Conservation (phyloP, 2,113 vertebrate species). For the Panthera leo region DNA sequence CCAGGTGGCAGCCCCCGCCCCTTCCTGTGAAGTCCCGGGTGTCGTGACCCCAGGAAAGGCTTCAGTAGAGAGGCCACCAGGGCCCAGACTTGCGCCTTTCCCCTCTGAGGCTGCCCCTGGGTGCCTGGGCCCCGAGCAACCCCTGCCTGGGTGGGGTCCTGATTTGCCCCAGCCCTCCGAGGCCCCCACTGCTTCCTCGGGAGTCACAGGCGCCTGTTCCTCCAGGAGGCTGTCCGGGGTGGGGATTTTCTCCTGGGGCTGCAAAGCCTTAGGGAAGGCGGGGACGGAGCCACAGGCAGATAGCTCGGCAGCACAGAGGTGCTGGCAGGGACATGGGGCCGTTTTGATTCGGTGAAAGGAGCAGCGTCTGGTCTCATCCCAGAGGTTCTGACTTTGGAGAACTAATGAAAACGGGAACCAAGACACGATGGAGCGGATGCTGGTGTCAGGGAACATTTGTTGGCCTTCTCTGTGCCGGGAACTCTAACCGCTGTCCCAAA, state of each 20-base stretch:
- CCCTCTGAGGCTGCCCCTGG: not conserved
- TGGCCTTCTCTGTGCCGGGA: not conserved
- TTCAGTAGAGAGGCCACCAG: not conserved
- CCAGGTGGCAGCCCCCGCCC: not conserved
- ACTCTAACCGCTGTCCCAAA: rapidly evolving
- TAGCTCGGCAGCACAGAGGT: rapidly evolving
- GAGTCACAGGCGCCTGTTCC: rapidly evolving
- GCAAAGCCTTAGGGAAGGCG: not conserved
- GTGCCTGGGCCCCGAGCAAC: not conserved
- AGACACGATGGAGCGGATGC: no score
- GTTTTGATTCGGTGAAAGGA: not conserved
- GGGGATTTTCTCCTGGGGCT: no score
- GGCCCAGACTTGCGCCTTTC: rapidly evolving
- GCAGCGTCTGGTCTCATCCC: not conserved
- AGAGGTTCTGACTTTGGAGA: not conserved
- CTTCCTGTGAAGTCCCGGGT: no score
- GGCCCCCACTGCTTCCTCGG: rapidly evolving
- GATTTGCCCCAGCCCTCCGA: rapidly evolving
- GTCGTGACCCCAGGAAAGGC: not conserved
- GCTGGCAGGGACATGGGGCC: not conserved
- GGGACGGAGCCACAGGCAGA: rapidly evolving
- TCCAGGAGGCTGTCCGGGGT: rapidly evolving
- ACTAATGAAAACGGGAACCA: not conserved
- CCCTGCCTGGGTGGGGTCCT: rapidly evolving
- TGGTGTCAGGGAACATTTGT: rapidly evolving